Conservation (phyloP, 2,888 invertebrate genomes). For the Kuschelorhynchus macadamiae region DNA sequence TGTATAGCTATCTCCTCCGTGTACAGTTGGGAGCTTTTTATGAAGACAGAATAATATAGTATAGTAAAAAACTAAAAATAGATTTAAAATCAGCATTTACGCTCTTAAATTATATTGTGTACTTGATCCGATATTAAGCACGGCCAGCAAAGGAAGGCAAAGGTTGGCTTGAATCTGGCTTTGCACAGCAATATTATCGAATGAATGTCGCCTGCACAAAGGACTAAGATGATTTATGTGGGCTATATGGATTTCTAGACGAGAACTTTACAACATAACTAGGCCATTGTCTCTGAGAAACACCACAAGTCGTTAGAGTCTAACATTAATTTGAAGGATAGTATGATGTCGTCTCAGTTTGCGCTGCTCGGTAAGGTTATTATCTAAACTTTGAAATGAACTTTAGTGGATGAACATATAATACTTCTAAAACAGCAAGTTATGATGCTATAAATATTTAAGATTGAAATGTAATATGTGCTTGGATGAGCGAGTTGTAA, state of each 20-base stretch:
- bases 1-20: too few relatives aligned
- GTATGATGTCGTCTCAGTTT: slow-evolving; percentile 10
- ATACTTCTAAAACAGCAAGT: too few relatives aligned
- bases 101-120: too few relatives aligned
- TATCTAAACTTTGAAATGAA: slow-evolving; percentile 13
- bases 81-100: too few relatives aligned
- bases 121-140: too few relatives aligned
- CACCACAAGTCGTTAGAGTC: slow-evolving; percentile 33
- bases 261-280: slow-evolving; percentile 42
- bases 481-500: too few relatives aligned
- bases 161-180: slow-evolving; percentile 39
- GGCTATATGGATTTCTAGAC: slow-evolving; percentile 53
- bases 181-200: slow-evolving; percentile 59
- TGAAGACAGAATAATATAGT: too few relatives aligned
- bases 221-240: slow-evolving; percentile 64
- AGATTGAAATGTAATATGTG: too few relatives aligned
- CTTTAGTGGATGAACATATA: neutral
- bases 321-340: slow-evolving; percentile 31
- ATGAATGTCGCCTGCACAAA: slow-evolving; percentile 66
- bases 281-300: slow-evolving; percentile 20
- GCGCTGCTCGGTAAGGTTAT: slow-evolving; percentile 11
- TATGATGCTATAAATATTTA: too few relatives aligned
- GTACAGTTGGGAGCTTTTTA: too few relatives aligned
- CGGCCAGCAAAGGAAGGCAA: slow-evolving; percentile 32
- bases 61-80: too few relatives aligned